Evolutionary conservation across 2,113 vertebrate species (phyloP).

Genomic region (Engraulis encrasicolus): DNA sequence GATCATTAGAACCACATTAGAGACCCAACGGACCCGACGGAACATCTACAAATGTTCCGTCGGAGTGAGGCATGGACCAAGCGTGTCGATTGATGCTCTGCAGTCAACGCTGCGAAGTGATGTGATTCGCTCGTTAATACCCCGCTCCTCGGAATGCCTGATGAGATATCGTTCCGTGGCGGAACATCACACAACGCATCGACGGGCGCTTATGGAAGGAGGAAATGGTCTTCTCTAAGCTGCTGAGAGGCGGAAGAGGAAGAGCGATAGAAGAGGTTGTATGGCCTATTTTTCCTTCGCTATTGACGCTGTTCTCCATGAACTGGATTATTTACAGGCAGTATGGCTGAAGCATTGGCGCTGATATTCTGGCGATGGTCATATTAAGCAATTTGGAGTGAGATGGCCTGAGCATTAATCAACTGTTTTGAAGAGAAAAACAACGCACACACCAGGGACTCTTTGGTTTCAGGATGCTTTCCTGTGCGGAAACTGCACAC

Average conservation of each 20-base stretch:
- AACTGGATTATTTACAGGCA: no score
- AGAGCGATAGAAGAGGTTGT: not conserved
- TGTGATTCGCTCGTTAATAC: not conserved
- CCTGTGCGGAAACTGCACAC: no score
- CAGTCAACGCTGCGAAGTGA: not conserved
- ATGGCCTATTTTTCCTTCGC: not conserved
- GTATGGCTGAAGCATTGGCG: no score
- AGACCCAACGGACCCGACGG: constrained; percentile 44
- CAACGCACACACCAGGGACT: no score
- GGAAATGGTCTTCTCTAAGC: not conserved
- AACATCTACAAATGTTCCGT: constrained; percentile 28
- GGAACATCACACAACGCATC: not conserved
- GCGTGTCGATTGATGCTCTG: not conserved
- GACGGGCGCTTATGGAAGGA: not conserved
- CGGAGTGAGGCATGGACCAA: not conserved
- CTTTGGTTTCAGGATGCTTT: no score
- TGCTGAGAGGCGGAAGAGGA: not conserved
- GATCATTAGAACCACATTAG: constrained; percentile 60
- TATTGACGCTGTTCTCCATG: no score
- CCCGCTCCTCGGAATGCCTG: not conserved
- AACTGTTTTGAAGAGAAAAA: no score
- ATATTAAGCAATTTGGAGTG: no score
- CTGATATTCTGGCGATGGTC: no score
- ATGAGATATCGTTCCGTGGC: not conserved
- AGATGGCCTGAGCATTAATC: no score